Base-by-base conservation (phyloP, 2,113 vertebrate genomes). In the Bolborhynchus lineola region DNA sequence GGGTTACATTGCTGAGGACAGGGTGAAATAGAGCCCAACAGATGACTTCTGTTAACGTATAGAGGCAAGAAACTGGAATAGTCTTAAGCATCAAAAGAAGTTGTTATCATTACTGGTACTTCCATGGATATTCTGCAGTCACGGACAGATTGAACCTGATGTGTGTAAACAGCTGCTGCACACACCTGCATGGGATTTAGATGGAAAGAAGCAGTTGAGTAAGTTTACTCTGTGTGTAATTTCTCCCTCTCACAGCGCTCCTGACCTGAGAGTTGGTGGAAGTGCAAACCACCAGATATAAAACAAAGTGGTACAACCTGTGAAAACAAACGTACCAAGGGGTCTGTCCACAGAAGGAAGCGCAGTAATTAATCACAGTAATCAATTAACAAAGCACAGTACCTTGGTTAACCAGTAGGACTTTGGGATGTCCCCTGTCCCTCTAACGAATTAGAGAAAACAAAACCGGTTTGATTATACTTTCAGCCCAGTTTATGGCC, bases 311-410 rank as follows among this genome's bases (percentile, higher is more conserved):
- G 20, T 49, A 16, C 29, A 71, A 1, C 46, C 69, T 41, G 4
- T 11, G 15, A 53, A 46, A 85, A 41, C 63, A 33, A 50, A 31
- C 7, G 7, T 5, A 5, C 6, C 3, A 0, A 4, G 3, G 5
- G 19, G 16, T 78, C 37, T 31, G 4, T 9, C 23, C 83, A 79
- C 35, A 44, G 60, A 62, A 29, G 15, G 31, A 44, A 74, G 26
- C 28, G 31, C 19, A 23, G 19, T 5, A 42, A n/a, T n/a, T 21
- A 33, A 57, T 9, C 55, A n/a, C 55, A 57, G 55, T 9, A 33
- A 57, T 33, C 12, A 3, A 9, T 9, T 57, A 21, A 23, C 33
- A 60, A 67, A 74, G 26, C 28, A 9, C 1, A n/a, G 19, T 5
- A 39, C 20, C 0, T 18, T n/a, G 25, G 2, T 35, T 57, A 79